Evolutionary conservation across 2,888 invertebrate species (phyloP).

Genomic region (Agrochola circellaris): DNA sequence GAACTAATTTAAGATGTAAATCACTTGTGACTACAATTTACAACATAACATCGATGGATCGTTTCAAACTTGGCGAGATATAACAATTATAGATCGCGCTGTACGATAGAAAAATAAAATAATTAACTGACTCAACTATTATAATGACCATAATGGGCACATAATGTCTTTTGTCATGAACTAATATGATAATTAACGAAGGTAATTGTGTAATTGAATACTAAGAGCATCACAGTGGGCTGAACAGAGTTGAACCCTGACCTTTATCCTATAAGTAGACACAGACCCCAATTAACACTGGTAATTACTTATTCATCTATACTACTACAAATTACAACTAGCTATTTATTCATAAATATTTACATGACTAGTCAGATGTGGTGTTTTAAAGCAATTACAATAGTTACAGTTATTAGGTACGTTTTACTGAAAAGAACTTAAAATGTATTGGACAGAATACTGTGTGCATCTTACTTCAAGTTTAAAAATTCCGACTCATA

Average conservation of each 20-base stretch:
- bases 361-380: constrained; percentile 76
- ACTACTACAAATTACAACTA: constrained; percentile 62
- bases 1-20: constrained; percentile 43
- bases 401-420: constrained; percentile 24
- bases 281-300: constrained; percentile 58
- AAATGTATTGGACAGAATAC: constrained; percentile 66
- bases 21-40: constrained; percentile 55
- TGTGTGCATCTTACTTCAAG: constrained; percentile 32
- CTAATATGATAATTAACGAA: constrained; percentile 54
- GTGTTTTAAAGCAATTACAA: constrained; percentile 65
- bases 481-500: constrained; percentile 23
- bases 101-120: constrained; percentile 21
- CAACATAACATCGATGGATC: constrained; percentile 37
- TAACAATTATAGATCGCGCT: constrained; percentile 31
- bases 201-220: constrained; percentile 63
- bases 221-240: constrained; percentile 58
- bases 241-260: constrained; percentile 61
- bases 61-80: constrained; percentile 13
- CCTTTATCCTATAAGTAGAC: constrained; percentile 60
- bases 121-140: constrained; percentile 34
- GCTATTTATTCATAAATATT: constrained; percentile 63
- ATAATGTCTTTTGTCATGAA: constrained; percentile 55
- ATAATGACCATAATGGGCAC: constrained; percentile 28
- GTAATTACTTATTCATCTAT: constrained; percentile 57
- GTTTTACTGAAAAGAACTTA: constrained; percentile 47